Evolutionary conservation across 1,140 invertebrate species (phyloP).

Genomic region (Metaphire vulgaris): DNA sequence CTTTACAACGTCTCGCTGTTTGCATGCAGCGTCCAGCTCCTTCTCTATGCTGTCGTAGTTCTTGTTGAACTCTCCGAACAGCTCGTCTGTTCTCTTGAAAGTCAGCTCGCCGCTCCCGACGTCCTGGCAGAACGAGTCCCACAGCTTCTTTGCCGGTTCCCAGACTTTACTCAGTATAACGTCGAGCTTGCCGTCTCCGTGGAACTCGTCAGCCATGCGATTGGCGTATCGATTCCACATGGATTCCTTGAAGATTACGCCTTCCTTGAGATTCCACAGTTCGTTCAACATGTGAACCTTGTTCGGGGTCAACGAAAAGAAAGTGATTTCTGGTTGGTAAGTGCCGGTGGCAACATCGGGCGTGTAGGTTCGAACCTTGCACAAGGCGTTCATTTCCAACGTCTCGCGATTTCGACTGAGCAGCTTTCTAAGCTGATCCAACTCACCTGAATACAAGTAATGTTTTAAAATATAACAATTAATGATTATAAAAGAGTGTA

Average conservation of each 20-base stretch:
- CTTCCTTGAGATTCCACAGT: background rate
- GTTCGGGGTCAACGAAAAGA: background rate
- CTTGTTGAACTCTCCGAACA: conserved; percentile 14
- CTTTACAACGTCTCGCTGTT: conserved; percentile 19
- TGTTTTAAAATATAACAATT: too few species aligned
- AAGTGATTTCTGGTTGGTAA: background rate
- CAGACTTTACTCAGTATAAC: conserved; percentile 29
- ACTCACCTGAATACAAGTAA: background rate
- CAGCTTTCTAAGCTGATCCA: background rate
- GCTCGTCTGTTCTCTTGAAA: conserved; percentile 27
- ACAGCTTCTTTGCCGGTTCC: conserved; percentile 22
- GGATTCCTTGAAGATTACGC: background rate
- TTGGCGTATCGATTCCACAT: background rate
- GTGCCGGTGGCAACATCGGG: background rate
- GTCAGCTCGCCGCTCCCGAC: conserved; percentile 29
- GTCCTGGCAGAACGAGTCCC: conserved; percentile 19
- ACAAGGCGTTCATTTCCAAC: background rate
- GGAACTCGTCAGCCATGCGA: background rate
- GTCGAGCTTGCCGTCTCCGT: conserved; percentile 15
- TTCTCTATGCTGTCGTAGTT: conserved; percentile 22
- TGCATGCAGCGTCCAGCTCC: conserved; percentile 22
- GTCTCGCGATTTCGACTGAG: background rate
- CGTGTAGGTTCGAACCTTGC: background rate
- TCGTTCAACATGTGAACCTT: background rate
- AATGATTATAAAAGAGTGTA: too few species aligned